These are phyloP conservation scores for Sebastes aleutianus DNA, from an alignment of 2,797 vertebrate genomes.

Conservation along the genomic window DNA sequence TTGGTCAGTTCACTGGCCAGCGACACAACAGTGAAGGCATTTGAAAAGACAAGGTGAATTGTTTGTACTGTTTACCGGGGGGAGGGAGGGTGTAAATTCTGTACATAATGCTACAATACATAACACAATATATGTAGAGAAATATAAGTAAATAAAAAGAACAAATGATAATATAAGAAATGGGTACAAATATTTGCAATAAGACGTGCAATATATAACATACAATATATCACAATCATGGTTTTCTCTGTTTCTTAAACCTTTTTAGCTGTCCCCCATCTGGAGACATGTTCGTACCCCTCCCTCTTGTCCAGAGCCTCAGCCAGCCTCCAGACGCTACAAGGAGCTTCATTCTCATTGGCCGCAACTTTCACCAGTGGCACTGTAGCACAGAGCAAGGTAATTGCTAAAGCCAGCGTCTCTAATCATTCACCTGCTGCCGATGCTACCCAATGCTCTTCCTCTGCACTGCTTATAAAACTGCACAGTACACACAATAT, in stretches of 20 bases:
- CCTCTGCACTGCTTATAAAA: not conserved
- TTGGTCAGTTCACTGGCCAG: constrained; percentile 89
- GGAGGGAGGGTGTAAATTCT: too few species aligned
- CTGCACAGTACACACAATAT: not conserved
- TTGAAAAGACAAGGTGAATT: constrained; percentile 88
- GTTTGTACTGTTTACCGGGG: not conserved
- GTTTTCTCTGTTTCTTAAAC: not conserved
- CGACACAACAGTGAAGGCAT: constrained; percentile 92
- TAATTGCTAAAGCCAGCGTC: constrained; percentile 51
- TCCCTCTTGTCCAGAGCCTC: constrained; percentile 77
- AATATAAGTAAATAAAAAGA: too few species aligned
- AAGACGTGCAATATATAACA: too few species aligned
- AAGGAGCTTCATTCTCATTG: constrained; percentile 89
- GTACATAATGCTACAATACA: too few species aligned
- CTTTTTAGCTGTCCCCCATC: constrained; percentile 71
- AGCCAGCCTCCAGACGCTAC: constrained; percentile 78
- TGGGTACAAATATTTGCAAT: too few species aligned
- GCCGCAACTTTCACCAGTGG: constrained; percentile 96
- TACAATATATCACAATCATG: not conserved
- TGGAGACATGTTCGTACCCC: constrained; percentile 81
- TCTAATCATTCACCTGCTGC: not conserved
- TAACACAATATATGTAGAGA: too few species aligned
- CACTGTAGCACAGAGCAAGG: constrained; percentile 93
- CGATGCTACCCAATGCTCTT: not conserved
- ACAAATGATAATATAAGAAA: too few species aligned